These are phyloP conservation scores for Ptychochromis oligacanthus DNA, from an alignment of 2,113 vertebrate genomes.

Conservation along the genomic window DNA sequence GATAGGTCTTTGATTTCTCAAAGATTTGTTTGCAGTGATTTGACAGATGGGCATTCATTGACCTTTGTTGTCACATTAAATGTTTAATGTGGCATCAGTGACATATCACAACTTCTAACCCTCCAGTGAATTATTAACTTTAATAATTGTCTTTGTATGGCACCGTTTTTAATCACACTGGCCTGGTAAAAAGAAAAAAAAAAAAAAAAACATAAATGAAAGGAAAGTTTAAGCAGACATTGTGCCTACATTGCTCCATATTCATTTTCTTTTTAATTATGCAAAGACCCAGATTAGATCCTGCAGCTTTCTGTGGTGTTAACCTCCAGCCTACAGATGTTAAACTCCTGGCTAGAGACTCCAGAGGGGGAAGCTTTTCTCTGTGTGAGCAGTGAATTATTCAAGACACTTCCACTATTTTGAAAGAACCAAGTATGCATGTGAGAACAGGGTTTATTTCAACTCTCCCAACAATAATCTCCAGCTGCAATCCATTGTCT, in stretches of 20 bases:
- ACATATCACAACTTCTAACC: not conserved
- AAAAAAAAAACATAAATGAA: not conserved
- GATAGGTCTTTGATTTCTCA: conserved; percentile 28
- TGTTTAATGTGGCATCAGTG: conserved; percentile 7
- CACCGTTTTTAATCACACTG: not conserved
- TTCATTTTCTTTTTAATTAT: conserved; percentile 44
- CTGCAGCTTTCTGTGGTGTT: conserved; percentile 18
- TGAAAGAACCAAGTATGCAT: not conserved
- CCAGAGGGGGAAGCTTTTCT: not conserved
- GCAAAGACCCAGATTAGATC: conserved; percentile 47
- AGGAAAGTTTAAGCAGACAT: not conserved
- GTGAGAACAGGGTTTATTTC: not conserved
- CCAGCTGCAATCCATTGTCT: not conserved
- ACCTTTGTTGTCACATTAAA: conserved; percentile 30
- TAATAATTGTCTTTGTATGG: not conserved
- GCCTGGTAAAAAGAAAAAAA: not conserved
- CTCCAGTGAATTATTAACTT: not conserved
- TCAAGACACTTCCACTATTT: not conserved
- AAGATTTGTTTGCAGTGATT: conserved; percentile 41
- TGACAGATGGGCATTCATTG: conserved; percentile 36
- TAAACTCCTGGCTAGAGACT: conserved; percentile 29
- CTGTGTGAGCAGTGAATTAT: not conserved
- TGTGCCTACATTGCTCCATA: conserved; percentile 18
- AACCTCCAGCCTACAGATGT: conserved; percentile 52
- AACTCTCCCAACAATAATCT: not conserved